Percentiles rank a stretch among this genome's conserved stretches.
Evolutionary conservation across 2,797 vertebrate species (phyloP).

Genomic region (Liasis olivaceus): DNA sequence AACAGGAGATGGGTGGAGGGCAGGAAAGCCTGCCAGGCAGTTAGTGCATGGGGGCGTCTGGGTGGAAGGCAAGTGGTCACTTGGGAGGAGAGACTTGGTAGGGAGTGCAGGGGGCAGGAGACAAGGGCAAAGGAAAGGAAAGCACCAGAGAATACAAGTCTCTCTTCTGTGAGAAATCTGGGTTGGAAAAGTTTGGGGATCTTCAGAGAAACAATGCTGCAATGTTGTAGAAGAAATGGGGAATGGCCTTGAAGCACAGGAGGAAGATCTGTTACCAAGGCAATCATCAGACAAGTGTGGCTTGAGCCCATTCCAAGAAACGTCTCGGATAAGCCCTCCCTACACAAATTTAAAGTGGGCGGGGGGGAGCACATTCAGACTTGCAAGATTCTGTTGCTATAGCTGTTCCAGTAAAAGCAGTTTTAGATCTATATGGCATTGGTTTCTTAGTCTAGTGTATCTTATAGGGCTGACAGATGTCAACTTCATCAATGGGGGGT

Average conservation of each 20-base stretch:
- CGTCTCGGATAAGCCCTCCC: not conserved
- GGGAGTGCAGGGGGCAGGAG: too few relatives aligned
- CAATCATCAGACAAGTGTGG: not conserved
- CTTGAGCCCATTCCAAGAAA: not conserved
- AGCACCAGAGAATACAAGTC: rapidly evolving
- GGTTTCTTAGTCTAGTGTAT: not conserved
- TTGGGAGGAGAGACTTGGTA: not conserved
- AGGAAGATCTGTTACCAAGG: not conserved
- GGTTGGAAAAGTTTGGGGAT: not conserved
- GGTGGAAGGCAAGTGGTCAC: not conserved
- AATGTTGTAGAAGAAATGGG: not conserved
- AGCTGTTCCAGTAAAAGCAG: not conserved
- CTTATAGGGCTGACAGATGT: not conserved
- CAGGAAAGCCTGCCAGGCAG: conserved; percentile 13
- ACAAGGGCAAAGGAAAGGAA: not conserved
- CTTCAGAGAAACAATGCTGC: not conserved
- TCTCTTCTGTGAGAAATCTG: not conserved
- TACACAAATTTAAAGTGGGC: not conserved
- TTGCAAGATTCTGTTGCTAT: not conserved
- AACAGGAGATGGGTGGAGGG: conserved; percentile 1
- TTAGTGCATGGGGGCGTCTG: conserved; percentile 28
- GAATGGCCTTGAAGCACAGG: not conserved
- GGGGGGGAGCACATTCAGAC: not conserved
- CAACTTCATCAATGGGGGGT: not conserved
- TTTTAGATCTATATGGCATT: not conserved